Evolutionary conservation across 2,113 vertebrate species (phyloP).

Genomic region (Stictonetta naevosa): DNA sequence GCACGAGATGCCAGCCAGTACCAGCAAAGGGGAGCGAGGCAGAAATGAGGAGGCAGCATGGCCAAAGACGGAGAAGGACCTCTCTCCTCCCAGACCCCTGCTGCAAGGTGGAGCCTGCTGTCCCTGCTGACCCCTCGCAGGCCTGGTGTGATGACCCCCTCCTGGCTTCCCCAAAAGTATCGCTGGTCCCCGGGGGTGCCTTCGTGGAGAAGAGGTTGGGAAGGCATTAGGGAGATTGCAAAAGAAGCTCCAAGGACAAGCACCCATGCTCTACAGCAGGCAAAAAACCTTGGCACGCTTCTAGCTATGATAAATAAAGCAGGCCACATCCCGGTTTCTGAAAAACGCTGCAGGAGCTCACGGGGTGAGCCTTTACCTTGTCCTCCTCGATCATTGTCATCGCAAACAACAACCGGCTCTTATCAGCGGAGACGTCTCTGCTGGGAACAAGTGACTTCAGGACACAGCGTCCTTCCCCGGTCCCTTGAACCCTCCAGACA

Average conservation of each 20-base stretch:
- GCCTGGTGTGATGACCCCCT: not conserved
- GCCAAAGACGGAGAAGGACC: not conserved
- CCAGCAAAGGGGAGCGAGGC: not conserved
- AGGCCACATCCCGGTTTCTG: not conserved
- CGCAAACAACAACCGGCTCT: conserved; percentile 17
- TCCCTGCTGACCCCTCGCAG: accelerated
- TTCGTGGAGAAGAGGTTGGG: not conserved
- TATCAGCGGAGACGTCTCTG: conserved; percentile 46
- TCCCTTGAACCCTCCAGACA: conserved; percentile 51
- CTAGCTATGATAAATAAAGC: not conserved
- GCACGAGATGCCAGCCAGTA: accelerated
- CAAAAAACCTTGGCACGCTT: not conserved
- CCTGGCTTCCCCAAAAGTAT: not conserved
- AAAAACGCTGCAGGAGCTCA: not conserved
- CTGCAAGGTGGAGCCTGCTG: not conserved
- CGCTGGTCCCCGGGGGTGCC: not conserved
- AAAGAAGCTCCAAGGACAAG: not conserved
- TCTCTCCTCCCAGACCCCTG: not conserved
- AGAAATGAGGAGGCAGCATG: accelerated
- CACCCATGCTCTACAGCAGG: not conserved
- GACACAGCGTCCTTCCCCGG: conserved; percentile 52
- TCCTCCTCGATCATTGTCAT: conserved; percentile 56
- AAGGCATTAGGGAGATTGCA: accelerated
- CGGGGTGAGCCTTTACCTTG: conserved; percentile 25
- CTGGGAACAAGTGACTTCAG: conserved; percentile 51